Conservation (phyloP, 2,113 vertebrate species). For the Cyanoramphus novaezelandiae region DNA sequence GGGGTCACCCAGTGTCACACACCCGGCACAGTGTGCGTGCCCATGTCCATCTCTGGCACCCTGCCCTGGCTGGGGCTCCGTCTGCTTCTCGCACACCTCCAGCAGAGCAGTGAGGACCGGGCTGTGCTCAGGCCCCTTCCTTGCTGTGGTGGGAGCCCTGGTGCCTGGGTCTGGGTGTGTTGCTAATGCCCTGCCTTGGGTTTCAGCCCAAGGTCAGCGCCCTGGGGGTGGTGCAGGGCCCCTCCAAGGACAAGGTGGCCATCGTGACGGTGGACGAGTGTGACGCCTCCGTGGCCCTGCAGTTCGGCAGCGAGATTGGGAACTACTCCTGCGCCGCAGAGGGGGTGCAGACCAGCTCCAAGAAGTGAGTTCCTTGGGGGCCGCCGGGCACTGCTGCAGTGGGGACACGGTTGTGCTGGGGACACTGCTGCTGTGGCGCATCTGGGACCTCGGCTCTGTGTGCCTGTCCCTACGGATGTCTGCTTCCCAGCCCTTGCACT, state of each 20-base stretch:
- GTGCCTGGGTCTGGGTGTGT: background rate
- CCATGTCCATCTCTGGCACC: fast-evolving
- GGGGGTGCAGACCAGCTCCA: conserved; percentile 93
- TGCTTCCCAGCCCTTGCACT: background rate
- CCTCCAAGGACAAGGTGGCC: conserved; percentile 95
- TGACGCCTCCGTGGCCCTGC: conserved; percentile 88
- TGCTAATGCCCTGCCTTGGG: background rate
- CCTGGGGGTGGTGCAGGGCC: conserved; percentile 89
- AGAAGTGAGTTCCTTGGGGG: conserved; percentile 86
- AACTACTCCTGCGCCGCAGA: conserved; percentile 96
- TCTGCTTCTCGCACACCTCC: background rate
- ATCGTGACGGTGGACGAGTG: conserved; percentile 93
- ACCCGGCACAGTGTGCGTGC: fast-evolving
- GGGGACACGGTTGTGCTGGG: background rate
- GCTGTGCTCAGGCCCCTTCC: background rate
- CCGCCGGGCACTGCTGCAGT: background rate
- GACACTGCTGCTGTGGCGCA: background rate
- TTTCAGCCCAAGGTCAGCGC: conserved; percentile 87
- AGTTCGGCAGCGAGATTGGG: conserved; percentile 88
- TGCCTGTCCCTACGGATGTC: background rate
- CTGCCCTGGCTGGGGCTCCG: fast-evolving
- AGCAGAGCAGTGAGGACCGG: background rate
- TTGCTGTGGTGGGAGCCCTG: background rate
- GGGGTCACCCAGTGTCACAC: background rate
- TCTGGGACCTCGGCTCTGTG: background rate